Base-by-base conservation (phyloP, 2,888 invertebrate genomes). In the Hirudinaria manillensis region DNA sequence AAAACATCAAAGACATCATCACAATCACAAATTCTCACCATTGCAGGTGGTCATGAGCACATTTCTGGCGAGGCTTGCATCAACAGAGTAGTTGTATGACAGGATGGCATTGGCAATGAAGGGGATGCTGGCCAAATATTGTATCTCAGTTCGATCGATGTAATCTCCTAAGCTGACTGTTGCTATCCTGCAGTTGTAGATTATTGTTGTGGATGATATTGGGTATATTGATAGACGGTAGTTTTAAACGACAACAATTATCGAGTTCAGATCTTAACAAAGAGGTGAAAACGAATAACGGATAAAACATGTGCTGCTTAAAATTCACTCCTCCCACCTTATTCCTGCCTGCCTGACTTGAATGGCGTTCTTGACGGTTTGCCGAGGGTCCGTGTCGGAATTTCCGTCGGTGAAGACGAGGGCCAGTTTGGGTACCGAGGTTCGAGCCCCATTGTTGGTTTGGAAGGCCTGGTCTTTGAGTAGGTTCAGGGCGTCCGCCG, bases 361-460 rank as follows among this genome's bases (percentile, higher is more conserved):
- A 19, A 75, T 36, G 4, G 83, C 84, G 77, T 83, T 82, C 0
- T 81, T 81, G 19, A 83, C 76, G 3, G 83, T 84, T 36, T 81
- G 78, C 29, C 78, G 76, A 70, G 81, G 80, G 74, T 83, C 79
- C 45, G 83, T 80, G 78, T 84, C 83, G 0, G 84, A 84, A 75
- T 83, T 76, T 0, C 79, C 79, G 32, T 81, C 83, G 21, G 84
- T 83, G 67, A 84, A 74, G n/a, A 84, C 67, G 55, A 84, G 80
- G 36, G 78, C 79, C 24, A 81, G 79, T 76, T 83, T 82, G 1
- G 79, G 79, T 2, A 81, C 83, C 67, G 78, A 79, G 6, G 79
- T 76, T 29, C 83, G 77, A 70, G 82, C 83, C 27, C 83, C 83
- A 71, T 80, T 81, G 1, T 24, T 56, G 3, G 70, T 70, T 2